These are phyloP conservation scores for Drosophila miranda DNA, from an alignment of 1,140 invertebrate species.

Conservation along the genomic window DNA sequence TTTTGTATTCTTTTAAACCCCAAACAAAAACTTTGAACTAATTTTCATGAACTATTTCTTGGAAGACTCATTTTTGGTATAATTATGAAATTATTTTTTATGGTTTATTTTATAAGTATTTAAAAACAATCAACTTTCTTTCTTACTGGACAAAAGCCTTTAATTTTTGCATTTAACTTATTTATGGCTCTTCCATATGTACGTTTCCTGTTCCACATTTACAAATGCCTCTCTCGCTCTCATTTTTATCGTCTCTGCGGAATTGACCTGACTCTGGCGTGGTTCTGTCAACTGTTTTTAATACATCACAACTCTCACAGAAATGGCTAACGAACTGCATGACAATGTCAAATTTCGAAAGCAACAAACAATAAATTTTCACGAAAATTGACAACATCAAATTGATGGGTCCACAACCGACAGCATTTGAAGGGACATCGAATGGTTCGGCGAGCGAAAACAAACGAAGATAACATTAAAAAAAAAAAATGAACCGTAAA, in stretches of 20 bases:
- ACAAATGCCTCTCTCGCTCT: neutral
- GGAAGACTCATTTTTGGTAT: neutral
- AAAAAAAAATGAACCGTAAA: constrained; percentile 24
- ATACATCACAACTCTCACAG: constrained; percentile 46
- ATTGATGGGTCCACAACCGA: constrained; percentile 61
- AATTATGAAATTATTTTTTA: neutral
- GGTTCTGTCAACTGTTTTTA: constrained; percentile 55
- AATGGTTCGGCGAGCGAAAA: constrained; percentile 20
- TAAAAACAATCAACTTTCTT: too few species aligned
- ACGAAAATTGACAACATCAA: constrained; percentile 79
- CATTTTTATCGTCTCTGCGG: neutral
- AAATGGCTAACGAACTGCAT: constrained; percentile 76
- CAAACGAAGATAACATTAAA: constrained; percentile 61
- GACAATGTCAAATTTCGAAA: constrained; percentile 76
- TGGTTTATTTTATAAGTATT: too few species aligned
- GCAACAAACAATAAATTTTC: constrained; percentile 77
- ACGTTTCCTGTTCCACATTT: too few species aligned
- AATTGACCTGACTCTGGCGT: neutral
- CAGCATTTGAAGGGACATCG: constrained; percentile 59
- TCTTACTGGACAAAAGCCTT: too few species aligned
- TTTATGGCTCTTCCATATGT: too few species aligned
- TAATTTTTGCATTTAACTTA: too few species aligned
- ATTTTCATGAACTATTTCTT: too few species aligned
- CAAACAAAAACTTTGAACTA: too few species aligned
- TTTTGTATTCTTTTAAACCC: too few species aligned